phyloP scores from a whole-genome alignment of 2,888 invertebrate species.

The Machimus atricapillus region DNA sequence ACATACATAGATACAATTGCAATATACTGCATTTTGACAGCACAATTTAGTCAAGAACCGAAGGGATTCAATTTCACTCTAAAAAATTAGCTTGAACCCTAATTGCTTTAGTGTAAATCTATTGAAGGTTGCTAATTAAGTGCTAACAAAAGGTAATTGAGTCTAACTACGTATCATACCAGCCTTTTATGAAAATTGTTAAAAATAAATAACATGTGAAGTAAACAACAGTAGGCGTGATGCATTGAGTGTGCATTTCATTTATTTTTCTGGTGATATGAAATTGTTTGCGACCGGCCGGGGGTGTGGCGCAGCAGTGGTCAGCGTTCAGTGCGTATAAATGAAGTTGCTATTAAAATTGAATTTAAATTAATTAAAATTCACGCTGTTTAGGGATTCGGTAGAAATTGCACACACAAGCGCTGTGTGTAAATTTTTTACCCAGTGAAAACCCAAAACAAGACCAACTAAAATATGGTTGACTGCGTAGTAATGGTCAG shows the following conservation, averaged over 20 bases:
- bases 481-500: slow-evolving; percentile 33
- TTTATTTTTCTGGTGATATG: not conserved
- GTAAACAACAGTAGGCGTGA: not conserved
- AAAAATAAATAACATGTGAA: not conserved
- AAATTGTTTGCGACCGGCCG: not conserved
- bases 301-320: no score
- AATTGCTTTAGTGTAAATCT: not conserved
- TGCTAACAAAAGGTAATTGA: slow-evolving; percentile 11
- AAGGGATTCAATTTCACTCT: not conserved
- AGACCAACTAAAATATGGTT: slow-evolving; percentile 19
- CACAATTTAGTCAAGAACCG: no score
- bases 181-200: not conserved
- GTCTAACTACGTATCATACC: not conserved
- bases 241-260: not conserved
- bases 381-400: not conserved
- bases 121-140: not conserved
- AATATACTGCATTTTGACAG: no score
- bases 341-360: not conserved
- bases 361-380: not conserved
- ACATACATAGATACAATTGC: no score
- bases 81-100: not conserved
- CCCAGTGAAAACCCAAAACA: not conserved
- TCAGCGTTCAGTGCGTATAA: no score
- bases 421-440: not conserved
- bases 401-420: not conserved